Conservation (phyloP, 2,797 vertebrate species). For the Lacerta bilineata region DNA sequence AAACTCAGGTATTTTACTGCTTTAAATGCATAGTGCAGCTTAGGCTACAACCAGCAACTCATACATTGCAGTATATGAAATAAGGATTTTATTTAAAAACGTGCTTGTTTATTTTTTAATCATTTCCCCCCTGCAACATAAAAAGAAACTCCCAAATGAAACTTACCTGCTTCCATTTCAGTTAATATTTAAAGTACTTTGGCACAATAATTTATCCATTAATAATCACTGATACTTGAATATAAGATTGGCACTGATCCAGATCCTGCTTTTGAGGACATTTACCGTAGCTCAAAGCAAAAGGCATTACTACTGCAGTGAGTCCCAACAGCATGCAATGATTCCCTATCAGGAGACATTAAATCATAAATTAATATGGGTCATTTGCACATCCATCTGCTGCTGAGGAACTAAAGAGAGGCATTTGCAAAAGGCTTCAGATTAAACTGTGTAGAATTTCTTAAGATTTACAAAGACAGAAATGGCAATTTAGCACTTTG, state of each 20-base stretch:
- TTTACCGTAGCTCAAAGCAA: neutral
- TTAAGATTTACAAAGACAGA: neutral
- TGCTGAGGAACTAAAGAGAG: conserved; percentile 13
- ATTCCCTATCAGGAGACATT: conserved; percentile 18
- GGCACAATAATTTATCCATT: conserved; percentile 6
- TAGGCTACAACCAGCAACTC: neutral
- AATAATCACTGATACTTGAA: neutral
- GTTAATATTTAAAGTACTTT: conserved; percentile 31
- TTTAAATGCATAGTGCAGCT: too few species aligned
- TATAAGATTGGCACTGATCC: conserved; percentile 12
- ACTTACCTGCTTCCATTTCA: conserved; percentile 10
- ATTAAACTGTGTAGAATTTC: neutral
- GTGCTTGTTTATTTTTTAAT: conserved; percentile 1
- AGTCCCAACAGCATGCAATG: neutral
- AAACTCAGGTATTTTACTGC: too few species aligned
- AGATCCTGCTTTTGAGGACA: neutral
- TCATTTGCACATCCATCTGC: conserved; percentile 34
- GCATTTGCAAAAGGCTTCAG: neutral
- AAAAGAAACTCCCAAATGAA: neutral
- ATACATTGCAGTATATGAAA: neutral
- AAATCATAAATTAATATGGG: conserved; percentile 38
- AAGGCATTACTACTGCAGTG: conserved; percentile 10
- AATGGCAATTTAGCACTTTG: neutral
- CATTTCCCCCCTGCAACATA: neutral
- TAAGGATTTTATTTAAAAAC: neutral